Evolutionary conservation across 2,888 invertebrate species (phyloP), one percentile per base, ranked within the genome.

Genomic region (Leptogaster cylindrica): DNA sequence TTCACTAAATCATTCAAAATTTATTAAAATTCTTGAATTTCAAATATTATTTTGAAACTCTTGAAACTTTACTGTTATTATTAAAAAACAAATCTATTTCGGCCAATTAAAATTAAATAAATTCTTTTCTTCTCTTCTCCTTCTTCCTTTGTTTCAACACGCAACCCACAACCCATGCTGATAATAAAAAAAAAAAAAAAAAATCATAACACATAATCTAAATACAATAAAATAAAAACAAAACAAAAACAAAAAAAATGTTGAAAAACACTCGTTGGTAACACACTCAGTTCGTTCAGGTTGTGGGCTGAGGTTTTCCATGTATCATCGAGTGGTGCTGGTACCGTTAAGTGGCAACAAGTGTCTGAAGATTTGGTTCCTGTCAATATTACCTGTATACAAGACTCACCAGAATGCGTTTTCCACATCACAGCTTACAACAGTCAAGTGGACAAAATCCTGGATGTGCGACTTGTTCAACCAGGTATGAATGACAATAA

Each of bases 371-470:
- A 97, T 84, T 88, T 97, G 82, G 97, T 98, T 74, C 97, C 97
- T 67, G 96, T 97, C 75, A 97, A 97, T 86, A 95, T 98, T 84
- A 95, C 96, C 74, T 97, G 97, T 85, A 92, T 97, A 79, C 93
- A 95, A 84, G 96, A 97, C 83, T 92, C 93, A 71, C 96, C 97
- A 58, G 95, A 95, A 83, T 95, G 95, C 82, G 91, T 97, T 81
- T 97, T 97, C 84, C 97, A 97, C 85, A 95, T 97, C 84, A 97
- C 97, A 77, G 97, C 97, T 76, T 97, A 97, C 87, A 97, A 97
- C 85, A 93, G 96, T 77, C 96, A 97, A 83, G 97, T 97, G 79
- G 97, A 97, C 84, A 97, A 97, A 85, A 96, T 98, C 76, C 89
- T 97, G 76, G 97, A 98, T 81, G 96, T 97, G 72, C 91, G 94